Conservation (phyloP, 2,113 vertebrate species). For the Empidonax traillii region DNA sequence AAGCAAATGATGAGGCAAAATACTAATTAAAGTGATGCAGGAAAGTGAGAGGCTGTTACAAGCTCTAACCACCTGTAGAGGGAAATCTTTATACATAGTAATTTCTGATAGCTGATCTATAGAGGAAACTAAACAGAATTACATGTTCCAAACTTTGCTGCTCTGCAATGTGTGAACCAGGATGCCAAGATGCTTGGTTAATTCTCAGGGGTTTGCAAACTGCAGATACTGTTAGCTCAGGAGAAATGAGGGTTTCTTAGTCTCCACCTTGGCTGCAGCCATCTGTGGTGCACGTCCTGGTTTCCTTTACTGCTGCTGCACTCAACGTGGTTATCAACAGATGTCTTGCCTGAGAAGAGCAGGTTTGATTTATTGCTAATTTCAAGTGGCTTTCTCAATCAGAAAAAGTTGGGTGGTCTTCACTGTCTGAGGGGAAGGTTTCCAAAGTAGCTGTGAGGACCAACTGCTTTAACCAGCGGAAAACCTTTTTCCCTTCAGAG, state of each 20-base stretch:
- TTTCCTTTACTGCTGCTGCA: neutral
- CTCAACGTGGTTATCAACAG: conserved; percentile 52
- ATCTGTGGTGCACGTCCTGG: neutral
- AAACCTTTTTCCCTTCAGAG: conserved; percentile 10
- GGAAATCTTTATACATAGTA: conserved; percentile 80
- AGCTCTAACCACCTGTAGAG: conserved; percentile 83
- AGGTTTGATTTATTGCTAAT: conserved; percentile 43
- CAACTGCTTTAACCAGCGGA: neutral
- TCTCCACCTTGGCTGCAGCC: neutral
- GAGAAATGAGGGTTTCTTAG: neutral
- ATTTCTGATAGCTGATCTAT: conserved; percentile 66
- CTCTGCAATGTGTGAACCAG: neutral
- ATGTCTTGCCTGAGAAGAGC: conserved; percentile 54
- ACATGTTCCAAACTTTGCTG: conserved; percentile 69
- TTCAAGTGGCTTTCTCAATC: conserved; percentile 41
- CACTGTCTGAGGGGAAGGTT: neutral
- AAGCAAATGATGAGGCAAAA: conserved; percentile 16
- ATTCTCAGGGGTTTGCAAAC: neutral
- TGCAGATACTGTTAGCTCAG: neutral
- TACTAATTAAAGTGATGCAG: conserved; percentile 41
- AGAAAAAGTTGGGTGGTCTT: conserved; percentile 6
- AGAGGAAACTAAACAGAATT: conserved; percentile 39
- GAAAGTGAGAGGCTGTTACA: conserved; percentile 69
- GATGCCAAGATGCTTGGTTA: neutral
- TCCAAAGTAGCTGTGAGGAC: neutral